Evolutionary conservation across 2,113 vertebrate species (phyloP), one percentile per base, ranked within the genome.

Genomic region (Butastur rufipennis): DNA sequence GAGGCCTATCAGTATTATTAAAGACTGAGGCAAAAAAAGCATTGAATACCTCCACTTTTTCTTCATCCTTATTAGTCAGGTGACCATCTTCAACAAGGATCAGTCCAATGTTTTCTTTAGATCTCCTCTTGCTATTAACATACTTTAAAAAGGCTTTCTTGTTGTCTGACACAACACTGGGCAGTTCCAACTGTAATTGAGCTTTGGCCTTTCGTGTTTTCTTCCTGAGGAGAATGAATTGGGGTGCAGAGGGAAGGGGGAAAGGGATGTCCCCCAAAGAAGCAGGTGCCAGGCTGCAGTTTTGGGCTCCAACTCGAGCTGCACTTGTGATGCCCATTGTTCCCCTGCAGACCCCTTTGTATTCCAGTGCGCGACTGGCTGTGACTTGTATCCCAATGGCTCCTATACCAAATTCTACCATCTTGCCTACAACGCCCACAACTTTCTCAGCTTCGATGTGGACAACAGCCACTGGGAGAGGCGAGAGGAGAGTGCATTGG

Each of bases 281-380:
- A 43, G 70, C 1, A 1, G 14, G 29, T 58, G 42, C 20, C 19
- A 52, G 38, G 38, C 38, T 55, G 40, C 38, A 52, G 29, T 61
- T 45, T 29, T 3, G 3, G 50, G 36, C 18, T 67, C 15, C 52
- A 38, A 20, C 7, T 68, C 2, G 1, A 48, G 9, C 25, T 62
- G 34, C 40, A 48, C 11, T 77, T 6, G 2, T n/a, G 40, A 70
- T 56, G 31, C 6, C 17, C 13, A n/a, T 40, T 7, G 1, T 40
- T 4, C 9, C 9, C 50, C 34, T 29, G 29, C 25, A 90, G 88
- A 71, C 11, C 88, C 88, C 14, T 84, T 62, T 63, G 72, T 84
- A 25, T 14, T 90, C 31, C 88, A 90, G 72, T 2, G 6, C 1
- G 0, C 2, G 0, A 3, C 56, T 0, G 88, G 88, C 56, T 90